Conservation (phyloP, 2,797 vertebrate species). For the Bucorvus abyssinicus region DNA sequence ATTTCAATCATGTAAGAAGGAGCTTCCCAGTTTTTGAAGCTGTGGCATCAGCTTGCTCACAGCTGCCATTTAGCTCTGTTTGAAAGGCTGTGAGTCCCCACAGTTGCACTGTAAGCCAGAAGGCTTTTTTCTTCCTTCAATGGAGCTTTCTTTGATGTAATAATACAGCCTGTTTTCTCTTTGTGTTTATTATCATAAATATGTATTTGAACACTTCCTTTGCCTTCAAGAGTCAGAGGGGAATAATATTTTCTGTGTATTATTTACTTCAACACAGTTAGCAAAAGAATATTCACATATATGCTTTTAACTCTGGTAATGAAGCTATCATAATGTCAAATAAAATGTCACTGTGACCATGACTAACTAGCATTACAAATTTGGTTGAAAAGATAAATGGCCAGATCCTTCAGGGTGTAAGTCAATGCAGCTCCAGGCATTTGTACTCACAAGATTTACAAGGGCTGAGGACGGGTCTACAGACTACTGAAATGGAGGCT, state of each 20-base stretch:
- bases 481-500: constrained; percentile 6
- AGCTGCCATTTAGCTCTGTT: neutral
- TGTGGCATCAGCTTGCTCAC: neutral
- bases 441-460: neutral
- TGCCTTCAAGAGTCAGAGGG: neutral
- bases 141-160: neutral
- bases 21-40: neutral
- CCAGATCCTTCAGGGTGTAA: neutral
- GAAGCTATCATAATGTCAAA: constrained; percentile 51
- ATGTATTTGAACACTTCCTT: neutral
- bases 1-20: neutral
- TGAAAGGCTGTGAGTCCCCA: neutral
- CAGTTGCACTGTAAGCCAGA: neutral
- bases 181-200: neutral
- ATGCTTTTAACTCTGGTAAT: constrained; percentile 60
- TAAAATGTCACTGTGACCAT: constrained; percentile 51
- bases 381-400: constrained; percentile 45
- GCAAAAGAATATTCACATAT: constrained; percentile 2
- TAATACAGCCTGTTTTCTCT: neutral
- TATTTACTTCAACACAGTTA: constrained; percentile 12
- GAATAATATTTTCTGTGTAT: neutral
- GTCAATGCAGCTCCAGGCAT: neutral
- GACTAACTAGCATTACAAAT: constrained; percentile 55
- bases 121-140: neutral
- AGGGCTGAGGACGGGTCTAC: neutral